These are phyloP conservation scores for Protophormia terraenovae DNA, from an alignment of 2,888 invertebrate species.

Conservation along the genomic window DNA sequence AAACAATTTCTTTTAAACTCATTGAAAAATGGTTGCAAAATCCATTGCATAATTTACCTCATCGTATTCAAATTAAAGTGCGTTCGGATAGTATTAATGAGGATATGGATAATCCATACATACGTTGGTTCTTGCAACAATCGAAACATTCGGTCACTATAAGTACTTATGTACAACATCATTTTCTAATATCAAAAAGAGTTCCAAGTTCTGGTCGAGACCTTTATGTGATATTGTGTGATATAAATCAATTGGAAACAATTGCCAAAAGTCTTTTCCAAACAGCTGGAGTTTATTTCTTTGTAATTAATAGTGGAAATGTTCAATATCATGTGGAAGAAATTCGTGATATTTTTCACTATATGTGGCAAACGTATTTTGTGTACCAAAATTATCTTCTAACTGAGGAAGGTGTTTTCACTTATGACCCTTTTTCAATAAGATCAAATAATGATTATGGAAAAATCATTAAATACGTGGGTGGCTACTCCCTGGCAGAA, in stretches of 20 bases:
- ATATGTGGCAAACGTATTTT: constrained; percentile 65
- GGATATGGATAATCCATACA: constrained; percentile 71
- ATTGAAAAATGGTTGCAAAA: constrained; percentile 21
- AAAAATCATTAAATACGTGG: constrained; percentile 68
- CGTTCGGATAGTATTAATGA: constrained; percentile 55
- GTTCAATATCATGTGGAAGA: constrained; percentile 22
- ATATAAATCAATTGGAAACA: constrained; percentile 61
- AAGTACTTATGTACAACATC: constrained; percentile 42
- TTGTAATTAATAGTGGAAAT: constrained; percentile 65
- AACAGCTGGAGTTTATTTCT: constrained; percentile 70
- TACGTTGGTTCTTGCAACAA: constrained; percentile 71
- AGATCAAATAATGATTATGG: constrained; percentile 63
- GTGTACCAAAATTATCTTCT: constrained; percentile 71
- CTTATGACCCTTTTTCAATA: constrained; percentile 73
- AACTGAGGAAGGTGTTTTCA: constrained; percentile 68
- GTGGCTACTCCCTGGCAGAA: constrained; percentile 57
- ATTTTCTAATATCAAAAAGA: background rate
- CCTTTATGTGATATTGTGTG: constrained; percentile 70
- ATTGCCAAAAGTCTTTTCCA: constrained; percentile 60
- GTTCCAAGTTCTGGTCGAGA: constrained; percentile 45
- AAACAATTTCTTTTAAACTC: background rate
- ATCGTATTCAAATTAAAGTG: constrained; percentile 67
- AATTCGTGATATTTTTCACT: constrained; percentile 68
- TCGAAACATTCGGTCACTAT: constrained; percentile 59
- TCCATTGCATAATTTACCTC: constrained; percentile 67